Evolutionary conservation across 1,140 invertebrate genomes (phyloP), one percentile per base, ranked within the genome.

Genomic region (Ylistrum balloti): DNA sequence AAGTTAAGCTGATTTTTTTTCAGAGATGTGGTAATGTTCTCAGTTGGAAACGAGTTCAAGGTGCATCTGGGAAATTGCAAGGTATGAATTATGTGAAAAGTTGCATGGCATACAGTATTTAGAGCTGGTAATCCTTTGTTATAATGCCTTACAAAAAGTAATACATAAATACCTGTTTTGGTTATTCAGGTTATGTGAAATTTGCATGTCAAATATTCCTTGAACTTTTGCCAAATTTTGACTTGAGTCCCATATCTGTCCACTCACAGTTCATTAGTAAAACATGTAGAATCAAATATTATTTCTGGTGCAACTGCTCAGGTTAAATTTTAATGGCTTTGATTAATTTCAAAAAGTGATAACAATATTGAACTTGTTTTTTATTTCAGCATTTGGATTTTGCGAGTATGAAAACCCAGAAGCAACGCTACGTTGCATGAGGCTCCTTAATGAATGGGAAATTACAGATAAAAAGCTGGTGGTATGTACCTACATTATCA

Each of bases 41-140:
- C 1, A 98, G 98, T 93, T 99, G 99, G 99, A 99, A 99, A 96
- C 97, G 99, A 93, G 99, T 99, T 13, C 99, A 99, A 96, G 98
- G 97, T 88, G 97, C 97, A 0, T 97, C 97, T 91, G 97, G 97
- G 88, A 97, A 97, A 94, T 93, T 97, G 45, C 97, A 97, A 96
- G 97, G 97, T 97, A 93, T 89, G n/a, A 88, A 38, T 38, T 38
- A 38, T 45, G 9, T 45, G 10, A 1, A 45, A 45, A 17, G 41
- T 45, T 45, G 17, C 9, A 45, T 38, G 5, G 35, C 35, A 17
- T 45, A 13, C 41, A 45, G 41, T 17, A 90, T n/a, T n/a, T n/a
- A n/a, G n/a, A n/a, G n/a, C n/a, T n/a, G n/a, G n/a, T n/a, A n/a
- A n/a, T n/a, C n/a, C n/a, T n/a, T n/a, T n/a, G n/a, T n/a, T n/a